Evolutionary conservation across 2,113 vertebrate species (phyloP), one percentile per base, ranked within the genome.

Genomic region (Onychostoma macrolepis): DNA sequence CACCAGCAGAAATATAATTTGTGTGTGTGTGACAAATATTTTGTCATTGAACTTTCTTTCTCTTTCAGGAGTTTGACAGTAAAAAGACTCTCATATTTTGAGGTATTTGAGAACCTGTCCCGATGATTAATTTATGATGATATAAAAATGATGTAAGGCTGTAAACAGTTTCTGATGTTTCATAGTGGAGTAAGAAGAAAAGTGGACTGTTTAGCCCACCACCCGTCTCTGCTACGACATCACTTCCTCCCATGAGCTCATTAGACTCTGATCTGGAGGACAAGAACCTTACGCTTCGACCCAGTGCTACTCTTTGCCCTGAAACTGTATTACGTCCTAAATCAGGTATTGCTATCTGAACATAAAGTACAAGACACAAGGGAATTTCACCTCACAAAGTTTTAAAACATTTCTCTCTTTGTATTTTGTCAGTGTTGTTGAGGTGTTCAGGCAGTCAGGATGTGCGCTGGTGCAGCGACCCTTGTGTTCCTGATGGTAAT

Each of bases 41-140:
- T 24, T 56, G 19, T 28, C 4, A 58, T 3, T 58, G 13, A 7
- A 53, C 33, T 58, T 17, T 36, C 4, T 83, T 36, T 71, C 26
- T 28, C 15, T 94, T 94, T 58, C 87, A 96, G 95, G 89, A 95
- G 94, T 91, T 91, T 95, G 87, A 96, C 94, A 75, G 94, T 95
- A 13, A 88, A 28, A 89, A 93, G 94, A 82, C 90, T 61, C 74
- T 93, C 94, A 53, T 92, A 92, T 90, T 86, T 91, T 90, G 94
- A 94, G 72, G 95, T 95, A 82, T 24, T 43, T 45, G 61, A 82
- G 77, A 7, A 30, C 43, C 21, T 53, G 9, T 30, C 8, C 41
- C 12, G 13, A 0, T 72, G 11, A 38, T n/a, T 15, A 33, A 48
- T 53, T 41, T 13, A 58, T 41, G 6, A 7, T 28, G 9, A 15